These are phyloP conservation scores for Cryptophagus acutangulus DNA, from an alignment of 2,888 invertebrate genomes.

Conservation along the genomic window DNA sequence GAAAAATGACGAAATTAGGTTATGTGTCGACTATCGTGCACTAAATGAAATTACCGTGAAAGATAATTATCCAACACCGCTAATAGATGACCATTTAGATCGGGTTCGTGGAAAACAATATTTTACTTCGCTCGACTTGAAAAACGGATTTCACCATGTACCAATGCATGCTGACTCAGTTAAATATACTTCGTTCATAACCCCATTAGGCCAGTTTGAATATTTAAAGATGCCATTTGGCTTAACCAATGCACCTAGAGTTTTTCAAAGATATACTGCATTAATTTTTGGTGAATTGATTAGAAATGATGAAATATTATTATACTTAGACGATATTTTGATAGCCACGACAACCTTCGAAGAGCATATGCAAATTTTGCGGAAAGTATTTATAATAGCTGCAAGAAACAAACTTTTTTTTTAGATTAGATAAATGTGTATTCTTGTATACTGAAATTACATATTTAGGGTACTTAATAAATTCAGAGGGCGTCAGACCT, in stretches of 20 bases:
- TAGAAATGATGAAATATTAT: constrained; percentile 15
- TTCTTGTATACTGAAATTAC: constrained; percentile 22
- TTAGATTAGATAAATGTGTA: constrained; percentile 29
- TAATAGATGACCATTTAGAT: constrained; percentile 1
- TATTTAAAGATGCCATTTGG: constrained; percentile 36
- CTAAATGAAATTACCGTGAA: constrained; percentile 28
- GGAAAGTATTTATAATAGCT: constrained; percentile 17
- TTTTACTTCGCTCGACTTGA: constrained; percentile 33
- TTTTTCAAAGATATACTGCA: constrained; percentile 16
- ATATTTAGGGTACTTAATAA: constrained; percentile 30
- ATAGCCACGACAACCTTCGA: constrained; percentile 22
- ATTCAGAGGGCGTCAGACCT: constrained; percentile 19
- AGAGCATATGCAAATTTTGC: constrained; percentile 20
- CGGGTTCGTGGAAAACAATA: constrained; percentile 6
- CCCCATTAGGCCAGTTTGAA: constrained; percentile 32
- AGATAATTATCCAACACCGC: constrained; percentile 15
- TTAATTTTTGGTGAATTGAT: constrained; percentile 19
- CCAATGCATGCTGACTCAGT: constrained; percentile 25
- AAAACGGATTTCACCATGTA: constrained; percentile 34
- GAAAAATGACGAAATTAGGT: constrained; percentile 21
- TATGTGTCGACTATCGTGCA: constrained; percentile 32
- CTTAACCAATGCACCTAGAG: constrained; percentile 21
- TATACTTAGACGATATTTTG: constrained; percentile 27
- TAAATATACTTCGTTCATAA: constrained; percentile 34
- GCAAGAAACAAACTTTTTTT: constrained; percentile 17